Evolutionary conservation across 2,888 invertebrate genomes (phyloP), one percentile per base, ranked within the genome.

Genomic region (Cryptus armator): DNA sequence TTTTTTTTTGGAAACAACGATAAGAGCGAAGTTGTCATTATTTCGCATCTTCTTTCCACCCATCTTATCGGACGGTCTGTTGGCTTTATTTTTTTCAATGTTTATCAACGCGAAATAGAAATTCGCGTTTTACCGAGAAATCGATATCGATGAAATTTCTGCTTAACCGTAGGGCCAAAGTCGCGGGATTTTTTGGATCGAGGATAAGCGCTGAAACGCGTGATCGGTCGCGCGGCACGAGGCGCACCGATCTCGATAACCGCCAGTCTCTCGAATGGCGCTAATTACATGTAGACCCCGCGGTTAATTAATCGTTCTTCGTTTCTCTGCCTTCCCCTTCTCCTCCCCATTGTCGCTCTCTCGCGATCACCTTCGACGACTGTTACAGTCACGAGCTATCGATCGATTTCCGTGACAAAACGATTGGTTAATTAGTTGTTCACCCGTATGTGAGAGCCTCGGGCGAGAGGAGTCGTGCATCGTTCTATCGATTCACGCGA

Each of bases 341-440:
- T 3, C 6, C 6, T 37, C 37, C 9, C 9, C 1, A 37, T 37
- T 37, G 37, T 37, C 37, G 37, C 37, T 37, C 37, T 37, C 37
- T 5, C 37, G n/a, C 59, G 67, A 70, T 48, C 64, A 51, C 74
- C 19, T 70, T 74, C 71, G 62, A 59, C 81, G 81, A 79, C 77
- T 76, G 66, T 56, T 56, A n/a, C 59, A 84, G 82, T 79, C 81
- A 82, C 84, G 87, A 86, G 44, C 75, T 16, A 81, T 19, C 79
- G 82, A 86, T 86, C 83, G 83, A 83, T 87, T 81, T 71, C 59
- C 83, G 66, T 67, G 81, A 72, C 70, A 81, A 85, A 81, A 71
- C 83, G 84, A 86, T 84, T 87, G 70, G 82, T 82, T 86, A 87
- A 87, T 87, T 87, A 86, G 86, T 86, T 75, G 81, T 85, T 86